Percentiles rank a stretch among this genome's conserved stretches.
phyloP scores from a whole-genome alignment of 2,888 invertebrate genomes.

The Xestobium rufovillosum region DNA sequence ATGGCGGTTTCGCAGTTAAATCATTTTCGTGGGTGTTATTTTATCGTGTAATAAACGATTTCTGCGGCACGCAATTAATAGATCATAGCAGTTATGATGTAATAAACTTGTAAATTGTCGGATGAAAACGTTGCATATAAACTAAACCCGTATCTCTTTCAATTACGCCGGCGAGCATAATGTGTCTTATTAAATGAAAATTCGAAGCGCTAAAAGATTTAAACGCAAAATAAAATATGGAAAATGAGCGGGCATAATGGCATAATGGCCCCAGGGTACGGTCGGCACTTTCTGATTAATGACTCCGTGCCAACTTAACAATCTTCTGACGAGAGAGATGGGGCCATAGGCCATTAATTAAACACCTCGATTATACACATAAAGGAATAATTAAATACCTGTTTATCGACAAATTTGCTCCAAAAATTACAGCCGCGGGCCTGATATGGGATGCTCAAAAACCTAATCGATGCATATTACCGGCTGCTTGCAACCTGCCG shows the following conservation, averaged over 20 bases:
- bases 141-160: no score
- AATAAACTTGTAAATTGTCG: no score
- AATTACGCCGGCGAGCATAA: no score
- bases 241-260: conserved; percentile 33
- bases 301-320: conserved; percentile 35
- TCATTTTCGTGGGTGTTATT: no score
- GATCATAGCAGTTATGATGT: no score
- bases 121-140: no score
- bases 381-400: conserved; percentile 36
- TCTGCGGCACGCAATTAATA: no score
- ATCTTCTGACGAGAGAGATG: conserved; percentile 33
- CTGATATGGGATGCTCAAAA: conserved; percentile 4
- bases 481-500: no score
- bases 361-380: conserved; percentile 33
- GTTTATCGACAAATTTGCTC: conserved; percentile 30
- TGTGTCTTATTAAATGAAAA: no score
- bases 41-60: no score
- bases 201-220: conserved; percentile 15
- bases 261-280: conserved; percentile 26
- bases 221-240: conserved; percentile 24
- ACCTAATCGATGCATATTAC: conserved; percentile 2
- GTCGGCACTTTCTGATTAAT: conserved; percentile 34
- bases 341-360: conserved; percentile 35
- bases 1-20: no score
- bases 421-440: no score